These are phyloP conservation scores for Tetraneura akinire DNA, from an alignment of 1,140 invertebrate species.

Conservation along the genomic window DNA sequence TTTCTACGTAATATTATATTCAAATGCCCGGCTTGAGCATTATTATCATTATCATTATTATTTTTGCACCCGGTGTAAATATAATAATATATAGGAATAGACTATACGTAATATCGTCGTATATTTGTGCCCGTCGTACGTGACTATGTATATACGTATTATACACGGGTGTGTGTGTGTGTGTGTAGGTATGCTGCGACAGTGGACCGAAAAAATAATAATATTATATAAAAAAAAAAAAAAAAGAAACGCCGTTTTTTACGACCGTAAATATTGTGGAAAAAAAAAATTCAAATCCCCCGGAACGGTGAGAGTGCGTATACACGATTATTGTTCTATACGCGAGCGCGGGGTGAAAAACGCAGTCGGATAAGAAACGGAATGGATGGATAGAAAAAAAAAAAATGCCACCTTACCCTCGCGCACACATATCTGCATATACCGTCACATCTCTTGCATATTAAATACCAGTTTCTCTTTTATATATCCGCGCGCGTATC, in stretches of 20 bases:
- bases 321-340: slow-evolving; percentile 10
- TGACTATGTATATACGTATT: slow-evolving; percentile 8
- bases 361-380: slow-evolving; percentile 9
- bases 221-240: too few species aligned
- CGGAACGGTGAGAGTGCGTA: background rate
- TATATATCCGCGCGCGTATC: background rate
- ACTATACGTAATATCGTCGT: too few species aligned
- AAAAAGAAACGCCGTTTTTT: slow-evolving; percentile 19
- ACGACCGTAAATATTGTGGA: slow-evolving; percentile 29
- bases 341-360: slow-evolving; percentile 10
- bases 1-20: slow-evolving; percentile 24
- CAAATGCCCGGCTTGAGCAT: slow-evolving; percentile 11
- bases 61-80: slow-evolving; percentile 40
- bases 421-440: background rate
- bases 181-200: background rate
- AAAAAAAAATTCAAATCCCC: slow-evolving; percentile 2
- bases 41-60: slow-evolving; percentile 22
- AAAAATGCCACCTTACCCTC: slow-evolving; percentile 25
- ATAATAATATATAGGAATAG: background rate
- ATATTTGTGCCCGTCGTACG: background rate
- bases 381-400: slow-evolving; percentile 15
- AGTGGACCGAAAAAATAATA: slow-evolving; percentile 48
- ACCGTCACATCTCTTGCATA: slow-evolving; percentile 45
- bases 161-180: too few species aligned
- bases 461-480: slow-evolving; percentile 38